Conservation (phyloP, 2,888 invertebrate genomes). For the Patella depressa region DNA sequence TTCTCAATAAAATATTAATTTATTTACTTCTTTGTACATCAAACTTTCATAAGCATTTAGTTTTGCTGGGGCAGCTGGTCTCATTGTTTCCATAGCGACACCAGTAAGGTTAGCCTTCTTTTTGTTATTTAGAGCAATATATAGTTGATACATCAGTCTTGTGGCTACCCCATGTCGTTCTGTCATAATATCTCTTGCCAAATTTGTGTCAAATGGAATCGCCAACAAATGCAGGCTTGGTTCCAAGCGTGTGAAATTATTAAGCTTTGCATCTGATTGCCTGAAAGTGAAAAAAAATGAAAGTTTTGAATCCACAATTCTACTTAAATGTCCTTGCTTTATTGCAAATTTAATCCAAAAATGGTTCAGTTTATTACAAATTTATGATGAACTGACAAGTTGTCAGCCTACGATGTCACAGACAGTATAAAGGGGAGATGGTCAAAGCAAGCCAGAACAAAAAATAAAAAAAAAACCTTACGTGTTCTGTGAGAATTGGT, state of each 20-base stretch:
- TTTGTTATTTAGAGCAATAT: constrained; percentile 69
- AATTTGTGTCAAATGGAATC: constrained; percentile 70
- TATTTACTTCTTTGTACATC: constrained; percentile 68
- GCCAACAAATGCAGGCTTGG: constrained; percentile 68
- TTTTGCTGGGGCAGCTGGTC: constrained; percentile 69
- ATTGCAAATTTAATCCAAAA: no score
- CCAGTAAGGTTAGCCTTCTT: constrained; percentile 69
- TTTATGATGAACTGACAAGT: no score
- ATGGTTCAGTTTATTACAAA: no score
- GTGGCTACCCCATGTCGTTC: constrained; percentile 69
- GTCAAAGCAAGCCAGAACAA: no score
- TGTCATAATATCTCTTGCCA: constrained; percentile 71
- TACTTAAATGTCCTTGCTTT: no score
- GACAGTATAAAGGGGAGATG: no score
- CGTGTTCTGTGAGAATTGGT: constrained; percentile 70
- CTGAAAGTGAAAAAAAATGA: constrained; percentile 46
- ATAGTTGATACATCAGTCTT: constrained; percentile 70
- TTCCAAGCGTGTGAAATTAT: constrained; percentile 70
- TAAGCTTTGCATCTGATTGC: constrained; percentile 69
- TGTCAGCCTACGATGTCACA: no score
- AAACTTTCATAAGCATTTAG: constrained; percentile 66
- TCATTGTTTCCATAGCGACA: constrained; percentile 71
- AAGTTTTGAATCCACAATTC: no score
- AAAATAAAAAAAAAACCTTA: constrained; percentile 40
- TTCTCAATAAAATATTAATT: neutral